phyloP scores from a whole-genome alignment of 2,888 invertebrate genomes.

The Cephus runcator region DNA sequence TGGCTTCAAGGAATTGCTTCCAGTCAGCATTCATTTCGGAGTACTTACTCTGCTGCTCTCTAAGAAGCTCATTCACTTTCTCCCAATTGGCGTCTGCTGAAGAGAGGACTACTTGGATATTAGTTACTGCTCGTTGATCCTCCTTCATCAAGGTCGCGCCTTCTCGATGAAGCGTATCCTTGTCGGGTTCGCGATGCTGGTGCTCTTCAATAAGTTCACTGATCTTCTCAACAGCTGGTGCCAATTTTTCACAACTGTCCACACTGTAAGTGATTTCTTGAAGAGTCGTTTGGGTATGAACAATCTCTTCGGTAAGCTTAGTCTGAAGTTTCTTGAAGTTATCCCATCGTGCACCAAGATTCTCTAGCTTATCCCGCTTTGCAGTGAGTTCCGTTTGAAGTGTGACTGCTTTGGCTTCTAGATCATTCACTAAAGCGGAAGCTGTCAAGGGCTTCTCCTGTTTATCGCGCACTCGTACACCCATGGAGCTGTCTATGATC shows the following conservation, averaged over 20 bases:
- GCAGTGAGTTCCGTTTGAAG: constrained; percentile 75
- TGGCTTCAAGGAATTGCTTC: constrained; percentile 80
- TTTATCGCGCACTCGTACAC: constrained; percentile 77
- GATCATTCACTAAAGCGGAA: constrained; percentile 76
- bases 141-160: constrained; percentile 83
- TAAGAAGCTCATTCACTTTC: constrained; percentile 78
- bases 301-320: constrained; percentile 74
- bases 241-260: constrained; percentile 66
- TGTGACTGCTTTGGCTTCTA: constrained; percentile 77
- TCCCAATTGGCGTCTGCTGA: constrained; percentile 86
- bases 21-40: constrained; percentile 78
- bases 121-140: constrained; percentile 82
- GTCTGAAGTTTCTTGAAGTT: constrained; percentile 81
- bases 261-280: constrained; percentile 70
- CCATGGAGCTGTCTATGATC: constrained; percentile 75
- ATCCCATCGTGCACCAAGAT: constrained; percentile 80
- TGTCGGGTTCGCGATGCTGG: constrained; percentile 72
- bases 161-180: constrained; percentile 81
- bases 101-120: constrained; percentile 82
- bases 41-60: constrained; percentile 80
- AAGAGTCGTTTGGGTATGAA: constrained; percentile 70
- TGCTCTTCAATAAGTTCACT: constrained; percentile 68
- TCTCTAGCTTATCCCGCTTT: constrained; percentile 76
- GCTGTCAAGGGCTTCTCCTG: constrained; percentile 80
- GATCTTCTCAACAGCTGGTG: constrained; percentile 67